These are phyloP conservation scores for Serinus canaria DNA, from an alignment of 2,113 vertebrate species.

Conservation along the genomic window DNA sequence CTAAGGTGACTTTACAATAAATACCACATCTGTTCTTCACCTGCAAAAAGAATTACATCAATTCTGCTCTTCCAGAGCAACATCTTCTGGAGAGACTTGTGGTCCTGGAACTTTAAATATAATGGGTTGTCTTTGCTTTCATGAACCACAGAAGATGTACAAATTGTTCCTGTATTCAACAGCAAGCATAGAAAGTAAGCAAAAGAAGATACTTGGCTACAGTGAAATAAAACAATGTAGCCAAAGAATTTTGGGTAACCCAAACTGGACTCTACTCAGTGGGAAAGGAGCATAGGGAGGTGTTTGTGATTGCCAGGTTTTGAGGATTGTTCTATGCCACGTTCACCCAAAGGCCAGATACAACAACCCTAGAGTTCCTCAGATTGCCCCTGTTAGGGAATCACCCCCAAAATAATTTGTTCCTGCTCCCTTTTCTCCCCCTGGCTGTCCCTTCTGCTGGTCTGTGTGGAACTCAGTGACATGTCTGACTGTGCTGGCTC, in stretches of 20 bases:
- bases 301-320: neutral
- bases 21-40: neutral
- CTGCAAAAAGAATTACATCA: neutral
- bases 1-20: neutral
- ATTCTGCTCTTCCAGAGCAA: neutral
- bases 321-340: neutral
- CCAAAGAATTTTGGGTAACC: neutral
- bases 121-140: neutral
- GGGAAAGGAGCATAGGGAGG: neutral
- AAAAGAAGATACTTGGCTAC: neutral
- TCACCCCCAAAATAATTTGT: neutral
- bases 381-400: neutral
- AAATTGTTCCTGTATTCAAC: neutral
- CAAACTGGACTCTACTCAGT: neutral
- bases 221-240: neutral
- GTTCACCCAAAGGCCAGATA: neutral
- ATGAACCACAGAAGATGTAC: neutral
- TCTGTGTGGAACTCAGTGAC: accelerated
- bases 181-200: neutral
- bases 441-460: neutral
- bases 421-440: neutral
- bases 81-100: neutral
- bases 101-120: neutral
- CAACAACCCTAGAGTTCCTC: neutral
- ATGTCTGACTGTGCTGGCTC: neutral